These are phyloP conservation scores for Drosophila ustulata DNA, from an alignment of 2,888 invertebrate species.

Conservation along the genomic window DNA sequence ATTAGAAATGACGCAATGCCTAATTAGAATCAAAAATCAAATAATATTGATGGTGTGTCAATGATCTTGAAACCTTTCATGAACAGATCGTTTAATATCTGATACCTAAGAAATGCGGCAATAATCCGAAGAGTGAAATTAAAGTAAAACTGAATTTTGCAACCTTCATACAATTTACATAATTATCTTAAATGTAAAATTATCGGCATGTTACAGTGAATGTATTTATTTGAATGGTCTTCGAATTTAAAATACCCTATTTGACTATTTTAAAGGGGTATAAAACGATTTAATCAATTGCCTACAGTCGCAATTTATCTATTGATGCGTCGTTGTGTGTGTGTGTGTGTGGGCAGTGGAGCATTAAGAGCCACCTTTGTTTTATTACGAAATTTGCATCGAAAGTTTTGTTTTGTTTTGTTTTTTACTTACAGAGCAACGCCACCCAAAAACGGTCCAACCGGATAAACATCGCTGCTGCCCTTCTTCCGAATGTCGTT, in stretches of 20 bases:
- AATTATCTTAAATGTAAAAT: too few relatives aligned
- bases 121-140: too few relatives aligned
- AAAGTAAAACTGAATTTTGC: too few relatives aligned
- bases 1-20: too few relatives aligned
- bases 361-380: slow-evolving; percentile 21
- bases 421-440: slow-evolving; percentile 89
- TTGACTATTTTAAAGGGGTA: not conserved
- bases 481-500: slow-evolving; percentile 90
- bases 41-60: too few relatives aligned
- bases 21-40: too few relatives aligned
- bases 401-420: not conserved
- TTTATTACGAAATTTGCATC: slow-evolving; percentile 1
- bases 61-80: too few relatives aligned
- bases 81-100: too few relatives aligned
- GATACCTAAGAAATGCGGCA: too few relatives aligned
- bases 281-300: slow-evolving; percentile 65
- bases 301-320: slow-evolving; percentile 25
- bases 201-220: too few relatives aligned
- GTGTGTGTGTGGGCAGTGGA: slow-evolving; percentile 35
- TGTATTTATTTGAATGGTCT: too few relatives aligned
- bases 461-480: slow-evolving; percentile 88
- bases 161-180: too few relatives aligned
- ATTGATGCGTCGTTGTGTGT: slow-evolving; percentile 12
- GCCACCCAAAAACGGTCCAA: slow-evolving; percentile 91
- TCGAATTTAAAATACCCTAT: not conserved